A percentile compares a stretch with the other conserved stretches of the same genome.
Conservation (phyloP, 1,140 invertebrate genomes). For the Cylas formicarius region DNA sequence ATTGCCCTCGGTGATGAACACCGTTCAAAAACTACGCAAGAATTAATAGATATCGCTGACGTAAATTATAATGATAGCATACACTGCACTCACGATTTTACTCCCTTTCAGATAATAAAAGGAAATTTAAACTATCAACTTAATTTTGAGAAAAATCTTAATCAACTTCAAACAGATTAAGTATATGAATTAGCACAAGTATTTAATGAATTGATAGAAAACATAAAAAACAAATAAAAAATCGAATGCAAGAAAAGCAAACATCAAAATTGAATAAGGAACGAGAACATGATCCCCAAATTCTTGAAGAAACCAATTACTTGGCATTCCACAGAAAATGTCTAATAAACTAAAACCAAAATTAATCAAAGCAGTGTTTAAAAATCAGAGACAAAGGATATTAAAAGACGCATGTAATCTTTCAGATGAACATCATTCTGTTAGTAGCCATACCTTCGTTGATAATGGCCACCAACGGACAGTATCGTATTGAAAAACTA, state of each 20-base stretch:
- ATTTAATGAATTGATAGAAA: constrained; percentile 1
- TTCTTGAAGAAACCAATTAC: not conserved
- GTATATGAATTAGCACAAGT: constrained; percentile 1
- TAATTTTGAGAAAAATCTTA: no score
- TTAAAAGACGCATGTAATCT: constrained; percentile 2
- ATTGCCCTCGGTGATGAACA: not conserved
- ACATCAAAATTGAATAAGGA: constrained; percentile 1
- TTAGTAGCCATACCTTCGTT: no score
- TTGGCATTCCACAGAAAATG: not conserved
- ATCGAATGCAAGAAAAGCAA: not conserved
- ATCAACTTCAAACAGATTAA: no score
- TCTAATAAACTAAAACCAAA: not conserved
- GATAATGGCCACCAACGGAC: not conserved
- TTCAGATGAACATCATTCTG: not conserved
- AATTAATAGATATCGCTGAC: constrained; percentile 3
- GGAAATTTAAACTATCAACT: no score
- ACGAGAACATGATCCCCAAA: not conserved
- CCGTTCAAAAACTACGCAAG: constrained; percentile 1
- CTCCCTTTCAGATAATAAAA: no score
- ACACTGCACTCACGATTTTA: no score
- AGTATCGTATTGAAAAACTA: constrained; percentile 4
- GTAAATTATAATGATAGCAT: constrained; percentile 11
- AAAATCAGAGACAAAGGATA: constrained; percentile 6
- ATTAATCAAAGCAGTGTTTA: not conserved
- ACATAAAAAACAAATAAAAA: no score